phyloP scores from a whole-genome alignment of 2,888 invertebrate genomes.

The Hyposoter didymator region DNA sequence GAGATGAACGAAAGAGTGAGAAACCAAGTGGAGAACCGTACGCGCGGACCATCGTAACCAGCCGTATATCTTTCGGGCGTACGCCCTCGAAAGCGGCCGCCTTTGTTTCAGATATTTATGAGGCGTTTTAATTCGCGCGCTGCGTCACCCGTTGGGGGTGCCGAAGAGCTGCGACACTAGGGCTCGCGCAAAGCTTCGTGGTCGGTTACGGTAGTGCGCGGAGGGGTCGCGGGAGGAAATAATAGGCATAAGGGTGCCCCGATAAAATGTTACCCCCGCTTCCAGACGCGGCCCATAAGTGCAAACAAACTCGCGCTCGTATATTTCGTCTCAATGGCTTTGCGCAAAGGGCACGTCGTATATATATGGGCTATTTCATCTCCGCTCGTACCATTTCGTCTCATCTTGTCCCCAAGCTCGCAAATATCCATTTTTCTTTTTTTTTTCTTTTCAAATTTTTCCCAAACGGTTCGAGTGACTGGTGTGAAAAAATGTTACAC shows the following conservation, averaged over 20 bases:
- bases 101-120: conserved; percentile 85
- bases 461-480: background rate
- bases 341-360: conserved; percentile 65
- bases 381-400: conserved; percentile 17
- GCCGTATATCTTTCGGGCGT: conserved; percentile 83
- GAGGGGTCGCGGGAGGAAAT: conserved; percentile 74
- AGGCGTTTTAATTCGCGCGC: conserved; percentile 84
- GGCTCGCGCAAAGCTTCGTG: conserved; percentile 49
- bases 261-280: conserved; percentile 78
- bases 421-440: background rate
- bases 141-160: conserved; percentile 79
- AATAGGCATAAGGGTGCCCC: conserved; percentile 82
- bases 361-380: conserved; percentile 39
- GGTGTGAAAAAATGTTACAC: background rate
- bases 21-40: conserved; percentile 60
- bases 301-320: conserved; percentile 85
- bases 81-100: conserved; percentile 83
- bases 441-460: background rate
- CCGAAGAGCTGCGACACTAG: conserved; percentile 70
- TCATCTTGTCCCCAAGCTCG: background rate
- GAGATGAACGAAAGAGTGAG: conserved; percentile 22
- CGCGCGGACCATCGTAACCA: conserved; percentile 78
- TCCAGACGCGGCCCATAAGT: conserved; percentile 77
- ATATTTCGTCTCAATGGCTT: conserved; percentile 85
- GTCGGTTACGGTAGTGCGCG: conserved; percentile 56